Base-by-base conservation (phyloP, 2,888 invertebrate species). In the Ornithoptera alexandrae region DNA sequence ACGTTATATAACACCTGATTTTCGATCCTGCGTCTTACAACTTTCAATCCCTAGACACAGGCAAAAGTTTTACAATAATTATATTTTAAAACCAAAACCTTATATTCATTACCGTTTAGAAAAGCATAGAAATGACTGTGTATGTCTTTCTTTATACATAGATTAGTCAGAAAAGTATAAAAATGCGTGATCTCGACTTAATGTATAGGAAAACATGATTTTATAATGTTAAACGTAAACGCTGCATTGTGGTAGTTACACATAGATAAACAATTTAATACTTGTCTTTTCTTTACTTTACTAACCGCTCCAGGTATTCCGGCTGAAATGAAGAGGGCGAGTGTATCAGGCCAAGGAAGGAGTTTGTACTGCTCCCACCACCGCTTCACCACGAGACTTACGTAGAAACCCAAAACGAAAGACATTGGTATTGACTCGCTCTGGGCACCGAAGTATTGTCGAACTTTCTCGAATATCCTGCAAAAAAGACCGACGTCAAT, bases 301-400 rank as follows among this genome's bases (percentile, higher is more conserved):
- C 96, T 95, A 91, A 97, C 97, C 94, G 96, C 96, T 89, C 97
- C 97, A 79, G 97, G 97, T 84, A 98, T 97, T 74, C 96, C 97
- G 10, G 98, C 97, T 79, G 97, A 97, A 87, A 98, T 96, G 90
- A 97, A 98, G 73, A 98, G 95, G 61, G 97, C 97, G 78, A 97
- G 93, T 73, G 97, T 97, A 91, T 98, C 98, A 0, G 98, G 98
- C 97, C 98, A 98, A 7, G 98, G 98, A 75, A 98, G 93, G 73
- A 97, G 93, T 88, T 96, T 96, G 93, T 98, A 98, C 86, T 98
- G 98, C 84, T 97, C 97, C 98, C 98, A 98, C 98, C 98, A 98
- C 79, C 98, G 94, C 83, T 96, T 96, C 77, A 98, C 97, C 67
- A 98, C 96, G 78, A 98, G 94, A 80, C 96, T 96, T 74, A 98